A percentile compares a stretch with the other conserved stretches of the same genome.
Conservation (phyloP, 2,888 invertebrate species). For the Monoplex corrugatus region DNA sequence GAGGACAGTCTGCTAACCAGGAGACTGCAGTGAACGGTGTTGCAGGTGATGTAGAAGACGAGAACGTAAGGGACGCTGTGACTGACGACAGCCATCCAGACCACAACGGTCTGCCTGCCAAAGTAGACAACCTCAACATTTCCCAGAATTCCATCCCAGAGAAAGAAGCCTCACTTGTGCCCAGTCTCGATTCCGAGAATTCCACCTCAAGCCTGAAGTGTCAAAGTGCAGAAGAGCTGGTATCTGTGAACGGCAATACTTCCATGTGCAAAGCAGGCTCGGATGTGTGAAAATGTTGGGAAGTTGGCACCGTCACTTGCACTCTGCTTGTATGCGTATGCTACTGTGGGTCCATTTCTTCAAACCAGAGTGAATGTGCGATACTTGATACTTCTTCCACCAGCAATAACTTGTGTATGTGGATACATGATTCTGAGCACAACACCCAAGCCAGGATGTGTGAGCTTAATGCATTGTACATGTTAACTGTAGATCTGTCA, state of each 20-base stretch:
- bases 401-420: not conserved
- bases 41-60: not conserved
- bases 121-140: not conserved
- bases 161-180: not conserved
- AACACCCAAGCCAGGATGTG: not conserved
- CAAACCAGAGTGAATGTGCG: not conserved
- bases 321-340: not conserved
- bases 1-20: not conserved
- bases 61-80: not conserved
- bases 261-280: not conserved
- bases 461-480: too few relatives aligned
- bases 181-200: not conserved
- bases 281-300: not conserved
- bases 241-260: not conserved
- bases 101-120: not conserved
- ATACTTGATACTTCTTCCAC: not conserved
- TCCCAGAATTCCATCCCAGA: conserved; percentile 21
- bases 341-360: conserved; percentile 24
- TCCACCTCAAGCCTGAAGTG: conserved; percentile 6
- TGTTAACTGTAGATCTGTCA: too few relatives aligned
- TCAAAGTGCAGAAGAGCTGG: not conserved
- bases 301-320: not conserved
- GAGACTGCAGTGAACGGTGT: not conserved
- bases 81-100: not conserved
- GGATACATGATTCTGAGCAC: not conserved